These are phyloP conservation scores for Hermetia illucens DNA, from an alignment of 1,140 invertebrate species.

Conservation along the genomic window DNA sequence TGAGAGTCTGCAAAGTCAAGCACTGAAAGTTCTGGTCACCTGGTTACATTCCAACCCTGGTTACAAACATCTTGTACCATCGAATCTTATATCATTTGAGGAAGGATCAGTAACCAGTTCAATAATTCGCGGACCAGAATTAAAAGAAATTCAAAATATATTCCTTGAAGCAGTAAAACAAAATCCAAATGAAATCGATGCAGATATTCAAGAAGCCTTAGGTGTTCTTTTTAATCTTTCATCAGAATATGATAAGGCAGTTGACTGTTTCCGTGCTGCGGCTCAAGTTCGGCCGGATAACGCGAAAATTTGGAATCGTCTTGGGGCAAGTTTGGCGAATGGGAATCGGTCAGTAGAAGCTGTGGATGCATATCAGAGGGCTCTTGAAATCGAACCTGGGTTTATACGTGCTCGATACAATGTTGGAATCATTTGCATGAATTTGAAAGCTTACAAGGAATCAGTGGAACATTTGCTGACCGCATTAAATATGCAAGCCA, in stretches of 20 bases:
- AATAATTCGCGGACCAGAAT: constrained; percentile 17
- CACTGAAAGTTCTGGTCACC: constrained; percentile 52
- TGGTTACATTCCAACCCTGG: constrained; percentile 80
- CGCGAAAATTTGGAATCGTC: constrained; percentile 90
- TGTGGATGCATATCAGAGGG: constrained; percentile 86
- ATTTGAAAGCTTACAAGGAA: constrained; percentile 86
- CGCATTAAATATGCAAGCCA: constrained; percentile 83
- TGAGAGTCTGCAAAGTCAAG: constrained; percentile 69
- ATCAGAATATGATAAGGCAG: constrained; percentile 89
- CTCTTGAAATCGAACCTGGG: constrained; percentile 81
- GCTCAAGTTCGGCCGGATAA: constrained; percentile 72
- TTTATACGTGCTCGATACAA: constrained; percentile 96
- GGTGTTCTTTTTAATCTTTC: constrained; percentile 92
- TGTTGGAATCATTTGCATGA: constrained; percentile 94
- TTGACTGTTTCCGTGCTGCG: constrained; percentile 89
- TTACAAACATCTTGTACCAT: constrained; percentile 57
- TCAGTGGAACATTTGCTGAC: constrained; percentile 90
- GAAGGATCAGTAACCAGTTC: constrained; percentile 14
- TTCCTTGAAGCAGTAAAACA: constrained; percentile 76
- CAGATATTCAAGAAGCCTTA: constrained; percentile 90
- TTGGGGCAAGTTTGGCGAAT: constrained; percentile 95
- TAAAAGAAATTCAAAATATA: constrained; percentile 57
- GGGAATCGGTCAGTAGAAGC: constrained; percentile 89
- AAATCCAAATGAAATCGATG: constrained; percentile 63
- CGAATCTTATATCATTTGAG: constrained; percentile 29